Evolutionary conservation across 2,797 vertebrate species (phyloP).

Genomic region (Silurus lanzhouensis): DNA sequence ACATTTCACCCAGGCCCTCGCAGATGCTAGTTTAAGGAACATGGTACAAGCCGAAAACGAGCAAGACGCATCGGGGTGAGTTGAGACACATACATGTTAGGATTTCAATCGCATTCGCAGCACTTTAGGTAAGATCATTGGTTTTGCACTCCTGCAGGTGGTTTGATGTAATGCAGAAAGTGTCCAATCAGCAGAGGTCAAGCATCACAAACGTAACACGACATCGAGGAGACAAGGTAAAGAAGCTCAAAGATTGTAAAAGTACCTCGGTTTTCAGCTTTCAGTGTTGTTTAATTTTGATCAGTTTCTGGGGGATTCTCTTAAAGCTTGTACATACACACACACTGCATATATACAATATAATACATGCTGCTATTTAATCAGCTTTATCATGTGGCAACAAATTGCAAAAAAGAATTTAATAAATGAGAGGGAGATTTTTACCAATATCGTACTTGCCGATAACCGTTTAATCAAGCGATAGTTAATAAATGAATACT

Average conservation of each 20-base stretch:
- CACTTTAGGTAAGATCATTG: neutral
- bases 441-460: no score
- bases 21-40: constrained; percentile 94
- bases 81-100: neutral
- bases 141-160: constrained; percentile 74
- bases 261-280: neutral
- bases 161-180: constrained; percentile 98
- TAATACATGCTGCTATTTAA: no score
- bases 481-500: no score
- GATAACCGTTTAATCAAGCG: no score
- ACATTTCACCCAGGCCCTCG: constrained; percentile 97
- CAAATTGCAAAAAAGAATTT: no score
- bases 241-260: neutral
- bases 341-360: no score
- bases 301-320: no score
- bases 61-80: constrained; percentile 90
- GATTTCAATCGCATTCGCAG: neutral
- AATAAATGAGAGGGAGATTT: no score
- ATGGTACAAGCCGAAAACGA: constrained; percentile 96
- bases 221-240: constrained; percentile 92
- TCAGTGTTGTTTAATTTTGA: neutral
- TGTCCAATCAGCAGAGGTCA: constrained; percentile 88
- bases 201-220: constrained; percentile 86
- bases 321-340: no score
- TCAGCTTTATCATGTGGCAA: no score